Base-by-base conservation (phyloP, 1,140 invertebrate genomes). In the Eupristina koningsbergeri region DNA sequence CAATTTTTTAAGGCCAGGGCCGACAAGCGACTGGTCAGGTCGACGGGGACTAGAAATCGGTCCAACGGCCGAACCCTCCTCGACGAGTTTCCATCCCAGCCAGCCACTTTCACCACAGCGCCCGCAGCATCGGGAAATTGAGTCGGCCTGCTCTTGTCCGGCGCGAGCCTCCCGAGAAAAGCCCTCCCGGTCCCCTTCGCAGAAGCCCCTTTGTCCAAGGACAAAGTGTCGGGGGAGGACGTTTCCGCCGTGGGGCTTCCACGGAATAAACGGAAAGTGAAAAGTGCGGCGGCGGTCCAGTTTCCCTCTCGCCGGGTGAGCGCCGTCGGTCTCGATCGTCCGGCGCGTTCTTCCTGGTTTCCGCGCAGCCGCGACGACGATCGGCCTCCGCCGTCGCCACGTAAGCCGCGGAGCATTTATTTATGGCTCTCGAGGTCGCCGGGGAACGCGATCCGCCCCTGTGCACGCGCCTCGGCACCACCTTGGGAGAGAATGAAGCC, bases 341-440 rank as follows among this genome's bases (percentile, higher is more conserved):
- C 88, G 87, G 87, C 84, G 86, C 89, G 89, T 91, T 91, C 88
- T 89, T 91, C 89, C 89, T 90, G 87, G 89, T 91, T 91, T 64
- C 34, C 29, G n/a, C 53, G 53, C 53, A 13, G 53, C 22, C 53
- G 53, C 47, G 47, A 17, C n/a, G n/a, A n/a, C n/a, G n/a, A 26
- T 36, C 64, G 64, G 64, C 34, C n/a, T 22, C 3, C 9, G 15
- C 17, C 90, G 90, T 88, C 88, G 89, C 88, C 81, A 82, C 88
- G 86, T 36, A 39, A 58, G 36, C n/a, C 31, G 47, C 34, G 53
- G 53, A 58, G 89, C 88, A 90, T 90, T 91, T 91, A 91, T 91
- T 91, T 91, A 91, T 91, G 89, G 90, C 89, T 78, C 89, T 47
- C 86, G 87, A 89, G 90, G 89, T 90, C 89, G 89, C 85, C 81